These are phyloP conservation scores for Rhinoraja longicauda DNA, from an alignment of 2,797 vertebrate species.

Conservation along the genomic window DNA sequence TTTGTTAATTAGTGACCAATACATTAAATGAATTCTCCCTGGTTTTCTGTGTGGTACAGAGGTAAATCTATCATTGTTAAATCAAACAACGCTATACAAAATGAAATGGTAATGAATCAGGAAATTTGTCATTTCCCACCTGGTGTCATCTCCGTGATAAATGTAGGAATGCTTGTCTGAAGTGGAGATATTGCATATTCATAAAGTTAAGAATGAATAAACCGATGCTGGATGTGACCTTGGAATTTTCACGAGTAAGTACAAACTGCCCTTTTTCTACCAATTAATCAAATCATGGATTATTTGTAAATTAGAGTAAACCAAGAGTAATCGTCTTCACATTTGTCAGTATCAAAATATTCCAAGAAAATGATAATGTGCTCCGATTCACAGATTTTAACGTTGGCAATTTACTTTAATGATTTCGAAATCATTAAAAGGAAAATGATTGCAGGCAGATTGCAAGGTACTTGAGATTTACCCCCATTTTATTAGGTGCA, in stretches of 20 bases:
- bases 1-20: neutral
- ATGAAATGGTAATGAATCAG: neutral
- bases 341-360: neutral
- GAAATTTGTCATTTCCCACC: neutral
- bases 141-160: neutral
- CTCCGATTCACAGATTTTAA: neutral
- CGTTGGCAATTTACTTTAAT: neutral
- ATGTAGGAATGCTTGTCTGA: neutral
- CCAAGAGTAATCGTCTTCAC: neutral
- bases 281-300: neutral
- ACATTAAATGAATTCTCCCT: neutral
- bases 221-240: neutral
- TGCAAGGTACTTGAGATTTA: neutral
- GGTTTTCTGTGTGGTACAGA: neutral
- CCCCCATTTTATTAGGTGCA: neutral
- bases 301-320: neutral
- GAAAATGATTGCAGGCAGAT: neutral
- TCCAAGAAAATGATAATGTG: neutral
- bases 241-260: neutral
- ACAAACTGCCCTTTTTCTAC: neutral
- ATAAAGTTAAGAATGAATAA: neutral
- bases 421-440: neutral
- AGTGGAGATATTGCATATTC: neutral
- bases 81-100: neutral
- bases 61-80: slow-evolving; percentile 8